Evolutionary conservation across 2,797 vertebrate genomes (phyloP).

Genomic region (Microtus obscurus): DNA sequence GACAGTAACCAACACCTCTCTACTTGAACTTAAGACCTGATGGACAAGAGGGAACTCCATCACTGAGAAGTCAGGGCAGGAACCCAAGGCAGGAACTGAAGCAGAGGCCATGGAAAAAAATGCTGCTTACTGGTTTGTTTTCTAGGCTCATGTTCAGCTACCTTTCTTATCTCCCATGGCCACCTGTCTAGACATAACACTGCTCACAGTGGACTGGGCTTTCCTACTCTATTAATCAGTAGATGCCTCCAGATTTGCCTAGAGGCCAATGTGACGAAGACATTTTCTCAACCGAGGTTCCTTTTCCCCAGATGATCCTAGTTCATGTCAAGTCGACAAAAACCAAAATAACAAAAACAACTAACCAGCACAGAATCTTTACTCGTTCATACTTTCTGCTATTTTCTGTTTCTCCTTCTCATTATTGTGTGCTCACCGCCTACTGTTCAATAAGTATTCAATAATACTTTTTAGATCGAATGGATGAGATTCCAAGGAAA

Average conservation of each 20-base stretch:
- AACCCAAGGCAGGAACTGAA: neutral
- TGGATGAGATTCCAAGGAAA: neutral
- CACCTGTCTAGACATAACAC: too few relatives aligned
- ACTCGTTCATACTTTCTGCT: neutral
- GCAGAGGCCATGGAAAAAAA: neutral
- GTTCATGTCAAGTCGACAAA: neutral
- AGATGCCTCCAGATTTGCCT: neutral
- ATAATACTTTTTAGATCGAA: neutral
- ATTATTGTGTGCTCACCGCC: neutral
- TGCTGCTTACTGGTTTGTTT: neutral
- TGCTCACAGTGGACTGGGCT: neutral
- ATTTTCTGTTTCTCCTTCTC: neutral
- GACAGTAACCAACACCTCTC: neutral
- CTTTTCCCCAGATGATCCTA: neutral
- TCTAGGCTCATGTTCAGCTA: too few relatives aligned
- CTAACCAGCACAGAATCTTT: neutral
- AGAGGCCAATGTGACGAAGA: neutral
- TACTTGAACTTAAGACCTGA: neutral
- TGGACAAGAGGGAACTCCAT: neutral
- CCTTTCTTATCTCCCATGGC: neutral
- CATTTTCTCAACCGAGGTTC: neutral
- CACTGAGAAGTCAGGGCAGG: neutral
- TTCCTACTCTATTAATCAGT: neutral
- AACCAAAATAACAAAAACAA: too few relatives aligned
- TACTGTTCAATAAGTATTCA: neutral